Evolutionary conservation across 2,888 invertebrate species (phyloP).

Genomic region (Acanthococcus lagerstroemiae): DNA sequence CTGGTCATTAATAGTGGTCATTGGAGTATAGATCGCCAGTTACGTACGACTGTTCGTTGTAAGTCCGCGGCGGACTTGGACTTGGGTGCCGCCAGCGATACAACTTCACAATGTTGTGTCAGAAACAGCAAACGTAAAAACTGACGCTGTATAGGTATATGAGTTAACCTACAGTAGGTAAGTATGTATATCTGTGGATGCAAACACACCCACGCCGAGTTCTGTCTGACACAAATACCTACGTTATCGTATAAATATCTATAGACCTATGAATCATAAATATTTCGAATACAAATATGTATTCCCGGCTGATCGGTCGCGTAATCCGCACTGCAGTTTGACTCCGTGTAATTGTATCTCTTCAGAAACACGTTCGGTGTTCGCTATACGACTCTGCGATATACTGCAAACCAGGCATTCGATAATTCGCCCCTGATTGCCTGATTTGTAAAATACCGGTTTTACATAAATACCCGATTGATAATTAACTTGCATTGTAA

Average conservation of each 20-base stretch:
- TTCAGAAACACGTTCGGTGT: too few species aligned
- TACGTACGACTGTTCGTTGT: neutral
- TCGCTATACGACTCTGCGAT: too few species aligned
- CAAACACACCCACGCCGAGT: conserved; percentile 25
- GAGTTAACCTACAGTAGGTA: too few species aligned
- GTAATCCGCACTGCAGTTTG: neutral
- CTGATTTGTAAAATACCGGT: too few species aligned
- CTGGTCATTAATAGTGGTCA: neutral
- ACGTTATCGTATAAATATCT: conserved; percentile 26
- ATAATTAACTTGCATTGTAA: too few species aligned
- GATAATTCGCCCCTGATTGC: too few species aligned
- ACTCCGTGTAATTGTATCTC: too few species aligned
- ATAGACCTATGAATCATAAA: conserved; percentile 24
- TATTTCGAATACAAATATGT: conserved; percentile 9
- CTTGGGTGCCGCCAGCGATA: conserved; percentile 20
- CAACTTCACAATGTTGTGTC: conserved; percentile 27
- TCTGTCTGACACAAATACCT: conserved; percentile 30
- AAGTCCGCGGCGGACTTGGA: too few species aligned
- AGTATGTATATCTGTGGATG: conserved; percentile 2
- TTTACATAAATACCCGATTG: too few species aligned
- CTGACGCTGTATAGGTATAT: too few species aligned
- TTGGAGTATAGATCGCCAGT: neutral
- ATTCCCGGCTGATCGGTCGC: neutral
- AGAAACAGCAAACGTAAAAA: conserved; percentile 22
- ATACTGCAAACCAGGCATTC: too few species aligned